Conservation (phyloP, 1,140 invertebrate genomes). For the Drosophila novamexicana region DNA sequence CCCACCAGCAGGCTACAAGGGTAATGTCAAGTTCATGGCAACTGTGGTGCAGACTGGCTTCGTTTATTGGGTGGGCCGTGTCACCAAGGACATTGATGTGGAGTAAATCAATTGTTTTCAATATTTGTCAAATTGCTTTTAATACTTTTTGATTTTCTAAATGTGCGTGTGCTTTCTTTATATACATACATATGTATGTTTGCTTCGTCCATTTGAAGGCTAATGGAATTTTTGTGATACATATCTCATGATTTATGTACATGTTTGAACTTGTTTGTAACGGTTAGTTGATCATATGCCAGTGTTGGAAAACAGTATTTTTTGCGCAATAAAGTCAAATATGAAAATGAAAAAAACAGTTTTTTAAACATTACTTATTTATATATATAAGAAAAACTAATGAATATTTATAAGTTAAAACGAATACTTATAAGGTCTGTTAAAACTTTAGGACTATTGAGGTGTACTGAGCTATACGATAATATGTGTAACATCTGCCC, state of each 20-base stretch:
- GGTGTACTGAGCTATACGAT: too few relatives aligned
- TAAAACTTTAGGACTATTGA: too few relatives aligned
- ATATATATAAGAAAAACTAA: not conserved
- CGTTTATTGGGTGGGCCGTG: conserved; percentile 84
- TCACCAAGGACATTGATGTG: conserved; percentile 70
- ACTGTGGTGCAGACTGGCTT: conserved; percentile 84
- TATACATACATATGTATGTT: conserved; percentile 1
- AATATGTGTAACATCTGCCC: not conserved
- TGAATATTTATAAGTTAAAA: too few relatives aligned
- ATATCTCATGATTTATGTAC: conserved; percentile 50
- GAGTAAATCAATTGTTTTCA: conserved; percentile 47
- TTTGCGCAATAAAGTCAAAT: conserved; percentile 55
- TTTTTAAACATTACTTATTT: not conserved
- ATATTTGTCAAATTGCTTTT: conserved; percentile 13
- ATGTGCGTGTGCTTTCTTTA: conserved; percentile 9
- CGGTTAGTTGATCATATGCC: conserved; percentile 12
- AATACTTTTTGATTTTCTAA: conserved; percentile 26
- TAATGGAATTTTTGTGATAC: conserved; percentile 62
- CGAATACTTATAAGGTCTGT: too few relatives aligned
- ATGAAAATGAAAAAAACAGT: conserved; percentile 1
- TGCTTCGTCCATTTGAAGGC: conserved; percentile 25
- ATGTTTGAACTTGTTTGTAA: conserved; percentile 26
- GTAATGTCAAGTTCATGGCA: conserved; percentile 82
- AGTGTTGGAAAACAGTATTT: conserved; percentile 61
- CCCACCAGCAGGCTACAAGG: conserved; percentile 77